phyloP scores from a whole-genome alignment of 2,888 invertebrate species.

The Hylaea fasciaria region DNA sequence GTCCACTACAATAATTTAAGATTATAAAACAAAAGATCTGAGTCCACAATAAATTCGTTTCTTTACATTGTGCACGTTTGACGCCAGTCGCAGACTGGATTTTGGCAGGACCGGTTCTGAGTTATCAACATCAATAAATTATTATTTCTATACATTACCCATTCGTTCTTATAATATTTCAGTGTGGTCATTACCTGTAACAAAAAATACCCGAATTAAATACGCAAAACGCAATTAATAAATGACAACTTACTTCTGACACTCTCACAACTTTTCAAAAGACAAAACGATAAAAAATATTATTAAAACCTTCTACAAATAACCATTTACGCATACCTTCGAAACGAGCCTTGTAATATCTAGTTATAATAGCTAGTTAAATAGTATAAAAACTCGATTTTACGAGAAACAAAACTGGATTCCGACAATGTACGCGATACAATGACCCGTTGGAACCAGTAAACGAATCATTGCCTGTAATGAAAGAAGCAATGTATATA shows the following conservation, averaged over 20 bases:
- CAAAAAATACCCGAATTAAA: conserved; percentile 20
- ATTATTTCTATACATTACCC: conserved; percentile 3
- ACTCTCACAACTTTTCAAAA: conserved; percentile 31
- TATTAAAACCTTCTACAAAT: conserved; percentile 21
- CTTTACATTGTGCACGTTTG: too few species aligned
- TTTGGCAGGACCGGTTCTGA: too few species aligned
- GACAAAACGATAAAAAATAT: conserved; percentile 23
- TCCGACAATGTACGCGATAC: conserved; percentile 30
- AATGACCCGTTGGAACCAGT: conserved; percentile 13
- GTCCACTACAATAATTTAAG: too few species aligned
- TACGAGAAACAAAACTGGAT: conserved; percentile 23
- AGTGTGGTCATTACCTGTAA: conserved; percentile 32
- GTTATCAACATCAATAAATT: too few species aligned
- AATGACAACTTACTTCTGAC: conserved; percentile 13
- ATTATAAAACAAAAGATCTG: too few species aligned
- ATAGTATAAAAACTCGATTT: conserved; percentile 22
- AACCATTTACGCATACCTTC: conserved; percentile 24
- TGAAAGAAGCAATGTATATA: conserved; percentile 31
- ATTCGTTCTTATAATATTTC: neutral
- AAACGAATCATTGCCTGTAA: conserved; percentile 9
- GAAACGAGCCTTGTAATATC: conserved; percentile 10
- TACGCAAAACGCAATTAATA: conserved; percentile 4
- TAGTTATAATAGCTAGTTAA: conserved; percentile 19
- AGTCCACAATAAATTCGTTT: too few species aligned
- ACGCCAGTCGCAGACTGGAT: too few species aligned